These are phyloP conservation scores for Lepidostoma basale DNA, from an alignment of 1,140 invertebrate genomes.

Conservation along the genomic window DNA sequence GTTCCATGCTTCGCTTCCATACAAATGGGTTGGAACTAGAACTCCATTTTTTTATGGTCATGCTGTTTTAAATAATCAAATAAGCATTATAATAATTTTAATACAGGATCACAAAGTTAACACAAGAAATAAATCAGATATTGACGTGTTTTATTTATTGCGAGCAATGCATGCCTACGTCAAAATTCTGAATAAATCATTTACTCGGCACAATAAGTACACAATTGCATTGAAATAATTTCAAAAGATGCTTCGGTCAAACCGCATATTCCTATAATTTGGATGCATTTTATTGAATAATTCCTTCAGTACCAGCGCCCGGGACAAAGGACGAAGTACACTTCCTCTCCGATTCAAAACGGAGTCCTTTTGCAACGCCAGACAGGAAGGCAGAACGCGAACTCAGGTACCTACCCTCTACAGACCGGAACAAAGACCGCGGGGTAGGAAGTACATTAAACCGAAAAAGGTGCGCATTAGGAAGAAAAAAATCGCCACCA, in stretches of 20 bases:
- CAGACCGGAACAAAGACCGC: conserved; percentile 34
- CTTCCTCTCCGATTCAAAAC: conserved; percentile 33
- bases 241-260: conserved; percentile 4
- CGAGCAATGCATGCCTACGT: neutral
- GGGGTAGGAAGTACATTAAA: conserved; percentile 43
- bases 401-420: neutral
- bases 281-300: conserved; percentile 25
- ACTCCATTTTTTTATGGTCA: no score
- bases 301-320: conserved; percentile 6
- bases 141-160: no score
- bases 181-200: conserved; percentile 5
- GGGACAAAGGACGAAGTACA: conserved; percentile 27
- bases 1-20: no score
- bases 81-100: no score
- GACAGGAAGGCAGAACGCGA: conserved; percentile 35
- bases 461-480: conserved; percentile 32
- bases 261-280: conserved; percentile 27
- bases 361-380: conserved; percentile 32
- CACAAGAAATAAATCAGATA: no score
- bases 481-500: neutral
- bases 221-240: neutral
- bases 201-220: neutral
- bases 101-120: no score
- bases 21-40: no score
- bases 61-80: no score